These are phyloP conservation scores for Leucophora obtusa DNA, from an alignment of 2,888 invertebrate species.

Conservation along the genomic window DNA sequence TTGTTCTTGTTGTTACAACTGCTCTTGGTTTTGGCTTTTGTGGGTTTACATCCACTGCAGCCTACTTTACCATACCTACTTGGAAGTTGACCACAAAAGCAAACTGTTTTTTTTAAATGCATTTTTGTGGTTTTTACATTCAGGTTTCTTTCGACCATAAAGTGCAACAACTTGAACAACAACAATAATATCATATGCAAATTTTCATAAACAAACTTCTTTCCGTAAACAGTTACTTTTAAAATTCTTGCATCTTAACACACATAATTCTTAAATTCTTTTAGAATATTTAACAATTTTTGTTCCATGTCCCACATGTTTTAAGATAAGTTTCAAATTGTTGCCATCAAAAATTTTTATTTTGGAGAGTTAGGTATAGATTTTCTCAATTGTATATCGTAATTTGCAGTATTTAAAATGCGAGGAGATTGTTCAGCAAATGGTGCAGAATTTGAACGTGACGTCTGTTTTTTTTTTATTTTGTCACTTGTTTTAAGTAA, in stretches of 20 bases:
- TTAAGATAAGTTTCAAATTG: too few relatives aligned
- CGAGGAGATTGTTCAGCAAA: too few relatives aligned
- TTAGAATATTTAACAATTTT: too few relatives aligned
- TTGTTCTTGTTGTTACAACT: constrained; percentile 6
- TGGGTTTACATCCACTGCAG: neutral
- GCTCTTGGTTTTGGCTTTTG: constrained; percentile 11
- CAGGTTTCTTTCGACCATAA: constrained; percentile 27
- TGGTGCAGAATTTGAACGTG: too few relatives aligned
- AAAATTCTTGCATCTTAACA: neutral
- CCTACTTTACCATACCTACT: neutral
- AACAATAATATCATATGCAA: constrained; percentile 32
- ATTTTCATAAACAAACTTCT: constrained; percentile 32
- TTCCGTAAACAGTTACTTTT: neutral
- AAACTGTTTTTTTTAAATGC: neutral
- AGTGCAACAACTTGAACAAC: constrained; percentile 53
- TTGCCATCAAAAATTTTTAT: too few relatives aligned
- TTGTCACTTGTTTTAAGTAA: too few relatives aligned
- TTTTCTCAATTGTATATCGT: too few relatives aligned
- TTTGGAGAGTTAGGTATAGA: too few relatives aligned
- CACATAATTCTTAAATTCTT: too few relatives aligned
- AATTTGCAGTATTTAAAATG: too few relatives aligned
- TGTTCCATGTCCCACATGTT: too few relatives aligned
- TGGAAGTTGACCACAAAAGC: neutral
- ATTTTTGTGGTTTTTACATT: constrained; percentile 37
- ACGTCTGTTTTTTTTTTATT: too few relatives aligned